These are phyloP conservation scores for Natator depressus DNA, from an alignment of 2,113 vertebrate genomes.

Conservation along the genomic window DNA sequence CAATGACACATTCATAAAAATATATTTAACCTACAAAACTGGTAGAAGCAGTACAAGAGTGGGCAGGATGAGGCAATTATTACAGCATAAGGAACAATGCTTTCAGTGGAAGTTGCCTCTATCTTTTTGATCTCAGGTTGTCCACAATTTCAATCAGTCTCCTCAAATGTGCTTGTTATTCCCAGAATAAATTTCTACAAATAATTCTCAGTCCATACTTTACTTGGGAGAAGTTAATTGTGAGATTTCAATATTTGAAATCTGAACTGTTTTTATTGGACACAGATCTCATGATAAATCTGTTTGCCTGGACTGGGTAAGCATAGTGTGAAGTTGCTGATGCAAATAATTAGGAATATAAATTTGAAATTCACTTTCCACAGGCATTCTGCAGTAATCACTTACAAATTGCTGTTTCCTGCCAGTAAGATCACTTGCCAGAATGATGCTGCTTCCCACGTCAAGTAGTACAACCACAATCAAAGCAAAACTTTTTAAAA, in stretches of 20 bases:
- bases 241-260: neutral
- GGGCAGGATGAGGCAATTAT: neutral
- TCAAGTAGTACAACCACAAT: too few relatives aligned
- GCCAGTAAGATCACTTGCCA: too few relatives aligned
- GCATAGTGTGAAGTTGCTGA: neutral
- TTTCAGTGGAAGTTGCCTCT: neutral
- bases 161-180: neutral
- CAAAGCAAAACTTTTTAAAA: conserved; percentile 1
- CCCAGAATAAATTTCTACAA: neutral
- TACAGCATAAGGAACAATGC: neutral
- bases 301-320: neutral
- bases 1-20: neutral
- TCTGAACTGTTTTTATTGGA: neutral
- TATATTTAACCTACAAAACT: neutral
- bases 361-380: neutral
- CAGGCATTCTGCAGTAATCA: neutral
- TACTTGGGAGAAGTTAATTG: neutral
- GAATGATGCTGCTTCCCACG: too few relatives aligned
- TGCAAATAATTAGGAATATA: neutral
- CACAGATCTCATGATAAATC: neutral
- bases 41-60: rapidly evolving
- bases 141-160: neutral
- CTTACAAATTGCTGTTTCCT: conserved; percentile 9
- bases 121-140: neutral
- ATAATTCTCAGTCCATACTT: neutral